Percentiles rank a stretch among this genome's conserved stretches.
Evolutionary conservation across 2,888 invertebrate genomes (phyloP).

Genomic region (Trichogramma evanescens): DNA sequence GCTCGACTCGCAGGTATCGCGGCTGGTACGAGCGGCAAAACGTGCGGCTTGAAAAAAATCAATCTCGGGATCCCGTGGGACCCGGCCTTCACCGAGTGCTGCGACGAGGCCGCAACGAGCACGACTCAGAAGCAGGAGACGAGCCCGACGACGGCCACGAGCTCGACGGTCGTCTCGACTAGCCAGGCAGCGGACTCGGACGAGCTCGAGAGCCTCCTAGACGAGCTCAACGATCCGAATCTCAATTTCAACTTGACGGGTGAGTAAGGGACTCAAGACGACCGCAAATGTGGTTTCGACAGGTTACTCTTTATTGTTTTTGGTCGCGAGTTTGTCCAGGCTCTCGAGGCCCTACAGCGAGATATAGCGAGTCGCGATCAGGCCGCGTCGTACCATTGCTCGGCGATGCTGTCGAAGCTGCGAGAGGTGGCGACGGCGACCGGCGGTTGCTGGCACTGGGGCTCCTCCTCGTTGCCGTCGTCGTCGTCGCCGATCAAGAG

Average conservation of each 20-base stretch:
- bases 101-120: slow-evolving; percentile 44
- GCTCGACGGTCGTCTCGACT: slow-evolving; percentile 23
- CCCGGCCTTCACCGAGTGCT: slow-evolving; percentile 58
- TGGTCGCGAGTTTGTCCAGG: background rate
- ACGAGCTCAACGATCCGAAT: slow-evolving; percentile 19
- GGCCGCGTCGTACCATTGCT: no score
- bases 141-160: background rate
- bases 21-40: slow-evolving; percentile 52
- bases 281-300: background rate
- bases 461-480: background rate
- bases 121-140: background rate
- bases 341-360: no score
- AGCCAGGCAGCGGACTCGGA: slow-evolving; percentile 21
- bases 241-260: slow-evolving; percentile 2
- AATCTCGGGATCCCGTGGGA: slow-evolving; percentile 56
- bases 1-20: slow-evolving; percentile 49
- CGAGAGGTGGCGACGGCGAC: no score
- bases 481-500: background rate
- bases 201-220: slow-evolving; percentile 14
- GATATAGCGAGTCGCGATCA: no score
- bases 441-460: no score
- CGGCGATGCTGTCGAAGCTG: no score
- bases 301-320: background rate
- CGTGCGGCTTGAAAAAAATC: slow-evolving; percentile 53
- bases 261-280: background rate